These are phyloP conservation scores for Torymus aiolomorphi DNA, from an alignment of 2,888 invertebrate species.

Conservation along the genomic window DNA sequence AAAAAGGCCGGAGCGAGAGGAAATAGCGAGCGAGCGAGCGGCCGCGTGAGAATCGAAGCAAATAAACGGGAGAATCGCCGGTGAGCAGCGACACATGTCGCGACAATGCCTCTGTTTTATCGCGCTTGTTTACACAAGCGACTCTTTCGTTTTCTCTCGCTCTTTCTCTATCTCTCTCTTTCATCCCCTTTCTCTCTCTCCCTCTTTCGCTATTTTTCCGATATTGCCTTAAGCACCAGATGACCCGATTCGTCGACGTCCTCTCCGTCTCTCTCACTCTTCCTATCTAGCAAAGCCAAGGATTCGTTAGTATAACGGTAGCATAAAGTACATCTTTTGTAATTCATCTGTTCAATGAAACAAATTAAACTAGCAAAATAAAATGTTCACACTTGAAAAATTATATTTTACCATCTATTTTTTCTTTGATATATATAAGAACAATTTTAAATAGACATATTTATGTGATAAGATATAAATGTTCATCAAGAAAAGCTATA, in stretches of 20 bases:
- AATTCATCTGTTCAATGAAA: too few species aligned
- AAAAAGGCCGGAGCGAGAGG: conserved; percentile 2
- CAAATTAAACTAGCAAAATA: too few species aligned
- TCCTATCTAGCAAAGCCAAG: neutral
- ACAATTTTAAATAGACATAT: too few species aligned
- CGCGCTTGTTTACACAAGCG: conserved; percentile 52
- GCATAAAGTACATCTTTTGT: too few species aligned
- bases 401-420: too few species aligned
- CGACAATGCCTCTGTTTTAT: conserved; percentile 54
- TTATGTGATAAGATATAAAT: too few species aligned
- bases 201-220: conserved; percentile 15
- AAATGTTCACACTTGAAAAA: too few species aligned
- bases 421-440: too few species aligned
- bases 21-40: neutral
- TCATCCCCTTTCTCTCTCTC: neutral
- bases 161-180: too few species aligned
- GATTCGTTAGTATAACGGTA: too few species aligned
- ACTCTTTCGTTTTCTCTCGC: neutral
- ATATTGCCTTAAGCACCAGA: conserved; percentile 43
- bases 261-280: neutral
- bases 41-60: conserved; percentile 32
- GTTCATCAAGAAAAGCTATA: too few species aligned
- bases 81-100: conserved; percentile 45
- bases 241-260: conserved; percentile 40
- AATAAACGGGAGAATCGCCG: conserved; percentile 50